These are phyloP conservation scores for Tyria jacobaeae DNA, from an alignment of 2,888 invertebrate genomes.

Conservation along the genomic window DNA sequence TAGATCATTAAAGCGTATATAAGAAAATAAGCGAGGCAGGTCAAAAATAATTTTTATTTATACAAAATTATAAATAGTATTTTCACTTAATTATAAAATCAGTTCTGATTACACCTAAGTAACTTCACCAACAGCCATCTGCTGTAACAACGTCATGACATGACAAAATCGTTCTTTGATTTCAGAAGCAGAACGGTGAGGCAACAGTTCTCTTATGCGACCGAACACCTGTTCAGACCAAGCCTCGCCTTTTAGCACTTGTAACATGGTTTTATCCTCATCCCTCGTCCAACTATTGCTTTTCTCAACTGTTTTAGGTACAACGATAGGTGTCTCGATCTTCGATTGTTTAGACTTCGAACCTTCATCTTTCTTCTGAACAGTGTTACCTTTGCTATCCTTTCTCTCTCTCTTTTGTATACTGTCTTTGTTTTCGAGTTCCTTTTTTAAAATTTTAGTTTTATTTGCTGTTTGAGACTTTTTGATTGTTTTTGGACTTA, in stretches of 20 bases:
- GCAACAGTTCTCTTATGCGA: constrained; percentile 83
- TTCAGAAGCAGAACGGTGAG: constrained; percentile 84
- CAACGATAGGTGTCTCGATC: constrained; percentile 55
- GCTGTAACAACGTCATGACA: constrained; percentile 88
- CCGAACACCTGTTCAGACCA: constrained; percentile 89
- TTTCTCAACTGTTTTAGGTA: constrained; percentile 51
- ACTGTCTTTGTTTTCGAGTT: constrained; percentile 42
- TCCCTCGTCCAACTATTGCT: constrained; percentile 90
- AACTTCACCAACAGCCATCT: constrained; percentile 85
- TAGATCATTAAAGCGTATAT: background rate
- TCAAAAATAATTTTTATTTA: constrained; percentile 66
- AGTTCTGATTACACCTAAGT: constrained; percentile 67
- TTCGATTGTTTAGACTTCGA: constrained; percentile 63
- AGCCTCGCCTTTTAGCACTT: constrained; percentile 90
- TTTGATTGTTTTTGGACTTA: constrained; percentile 65
- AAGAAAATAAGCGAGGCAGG: constrained; percentile 14
- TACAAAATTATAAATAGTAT: constrained; percentile 79
- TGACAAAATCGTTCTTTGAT: constrained; percentile 88
- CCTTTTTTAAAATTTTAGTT: constrained; percentile 59
- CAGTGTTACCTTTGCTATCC: constrained; percentile 51
- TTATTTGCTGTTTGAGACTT: constrained; percentile 57
- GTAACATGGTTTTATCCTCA: constrained; percentile 93
- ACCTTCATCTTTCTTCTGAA: constrained; percentile 57
- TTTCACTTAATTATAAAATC: constrained; percentile 61
- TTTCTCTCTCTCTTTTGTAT: constrained; percentile 58